Base-by-base conservation (phyloP, 2,888 invertebrate genomes). In the Carabus problematicus region DNA sequence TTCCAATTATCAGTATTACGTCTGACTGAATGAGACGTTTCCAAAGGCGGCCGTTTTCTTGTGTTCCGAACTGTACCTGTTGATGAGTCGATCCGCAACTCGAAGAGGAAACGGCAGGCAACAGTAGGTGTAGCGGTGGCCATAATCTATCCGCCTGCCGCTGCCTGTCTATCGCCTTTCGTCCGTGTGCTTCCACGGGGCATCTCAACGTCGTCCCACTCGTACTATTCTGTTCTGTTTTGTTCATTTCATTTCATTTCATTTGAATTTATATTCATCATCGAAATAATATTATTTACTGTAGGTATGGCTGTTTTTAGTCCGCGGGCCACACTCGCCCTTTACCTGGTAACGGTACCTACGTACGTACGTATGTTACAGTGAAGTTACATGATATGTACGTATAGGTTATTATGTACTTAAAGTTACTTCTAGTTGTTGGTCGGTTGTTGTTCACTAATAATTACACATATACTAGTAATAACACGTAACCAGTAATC, bases 1-100 rank as follows among this genome's bases (percentile, higher is more conserved):
- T 49, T 64, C 64, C 55, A 39, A 64, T 64, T 64, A 54, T 55
- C 64, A 16, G 52, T 52, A 19, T 14, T 3, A 14, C 45, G 45
- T 45, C 45, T 11, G 11, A 7, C 52, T 52, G 18, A 52, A 52
- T 18, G 52, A 52, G 16, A 52, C 16, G 14, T 16, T 52, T 19
- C 7, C 11, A 29, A 12, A 16, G 9, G 52, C 52, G 9, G 52
- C 18, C 52, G 52, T 29, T 29, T 29, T 29, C 29, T 29, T 29
- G 52, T 19, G 52, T 19, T 14, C 19, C 16, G 52, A 52, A 12
- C 47, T 12, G 16, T 52, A 52, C 52, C 52, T 52, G 52, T 52
- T 52, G 52, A 52, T 19, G 52, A 52, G 19, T 52, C 9, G 19
- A 16, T 52, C 18, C 52, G 9, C 52, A 52, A 19, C 52, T 52